Percentiles rank a stretch among this genome's conserved stretches.
Evolutionary conservation across 2,888 invertebrate species (phyloP).

Genomic region (Oligia fasciuncula): DNA sequence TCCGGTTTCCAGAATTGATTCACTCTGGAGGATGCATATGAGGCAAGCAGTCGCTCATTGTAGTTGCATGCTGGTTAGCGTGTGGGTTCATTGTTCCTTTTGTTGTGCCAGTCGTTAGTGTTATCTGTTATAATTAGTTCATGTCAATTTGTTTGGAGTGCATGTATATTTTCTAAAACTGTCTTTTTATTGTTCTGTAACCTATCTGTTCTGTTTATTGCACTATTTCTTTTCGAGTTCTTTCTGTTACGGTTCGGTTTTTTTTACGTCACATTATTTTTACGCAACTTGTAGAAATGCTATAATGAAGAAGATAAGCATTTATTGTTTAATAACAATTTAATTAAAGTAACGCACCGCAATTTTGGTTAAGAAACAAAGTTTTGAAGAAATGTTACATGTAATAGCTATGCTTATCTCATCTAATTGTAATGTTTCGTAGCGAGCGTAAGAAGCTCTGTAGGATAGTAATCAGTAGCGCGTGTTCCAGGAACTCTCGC

Average conservation of each 20-base stretch:
- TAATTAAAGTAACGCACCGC: slow-evolving; percentile 72
- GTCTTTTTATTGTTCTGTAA: slow-evolving; percentile 54
- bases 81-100: slow-evolving; percentile 60
- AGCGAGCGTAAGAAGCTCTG: slow-evolving; percentile 1
- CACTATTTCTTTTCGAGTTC: slow-evolving; percentile 58
- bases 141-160: slow-evolving; percentile 62
- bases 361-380: slow-evolving; percentile 68
- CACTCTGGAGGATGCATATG: slow-evolving; percentile 89
- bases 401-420: slow-evolving; percentile 65
- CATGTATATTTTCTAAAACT: slow-evolving; percentile 58
- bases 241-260: slow-evolving; percentile 51
- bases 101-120: slow-evolving; percentile 53
- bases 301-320: slow-evolving; percentile 70
- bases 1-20: slow-evolving; percentile 77
- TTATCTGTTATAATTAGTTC: slow-evolving; percentile 45
- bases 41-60: slow-evolving; percentile 86
- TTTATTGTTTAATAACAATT: slow-evolving; percentile 68
- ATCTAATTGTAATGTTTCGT: slow-evolving; percentile 53
- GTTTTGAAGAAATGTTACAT: slow-evolving; percentile 58
- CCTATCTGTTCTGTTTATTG: slow-evolving; percentile 59
- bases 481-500: slow-evolving; percentile 93
- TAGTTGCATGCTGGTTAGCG: slow-evolving; percentile 76
- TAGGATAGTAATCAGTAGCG: slow-evolving; percentile 49
- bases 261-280: slow-evolving; percentile 35
- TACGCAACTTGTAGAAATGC: slow-evolving; percentile 45